phyloP scores from a whole-genome alignment of 2,113 vertebrate species.

The Xyrauchen texanus region DNA sequence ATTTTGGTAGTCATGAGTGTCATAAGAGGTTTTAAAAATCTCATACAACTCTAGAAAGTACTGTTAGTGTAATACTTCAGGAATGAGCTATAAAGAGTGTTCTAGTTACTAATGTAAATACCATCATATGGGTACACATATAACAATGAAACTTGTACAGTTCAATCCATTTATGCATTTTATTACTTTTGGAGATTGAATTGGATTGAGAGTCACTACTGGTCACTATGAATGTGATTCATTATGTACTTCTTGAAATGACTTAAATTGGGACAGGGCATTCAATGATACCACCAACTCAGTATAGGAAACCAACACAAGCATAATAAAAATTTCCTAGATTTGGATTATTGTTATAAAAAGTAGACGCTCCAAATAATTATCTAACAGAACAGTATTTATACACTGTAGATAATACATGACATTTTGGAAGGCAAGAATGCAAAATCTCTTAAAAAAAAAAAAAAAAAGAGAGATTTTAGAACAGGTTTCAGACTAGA shows the following conservation, averaged over 20 bases:
- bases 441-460: too few relatives aligned
- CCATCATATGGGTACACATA: not conserved
- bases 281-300: conserved; percentile 40
- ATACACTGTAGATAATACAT: too few relatives aligned
- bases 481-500: too few relatives aligned
- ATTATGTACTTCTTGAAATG: conserved; percentile 57
- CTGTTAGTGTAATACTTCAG: not conserved
- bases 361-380: too few relatives aligned
- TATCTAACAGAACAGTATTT: too few relatives aligned
- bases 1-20: not conserved
- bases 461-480: too few relatives aligned
- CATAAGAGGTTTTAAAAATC: not conserved
- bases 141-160: not conserved
- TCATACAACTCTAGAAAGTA: not conserved
- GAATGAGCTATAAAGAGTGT: not conserved
- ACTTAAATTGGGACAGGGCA: conserved; percentile 53
- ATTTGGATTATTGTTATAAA: too few relatives aligned
- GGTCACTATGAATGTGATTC: conserved; percentile 60
- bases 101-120: conserved; percentile 16
- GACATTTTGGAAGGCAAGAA: too few relatives aligned
- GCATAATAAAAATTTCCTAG: too few relatives aligned
- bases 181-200: not conserved
- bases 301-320: not conserved
- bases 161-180: not conserved
- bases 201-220: conserved; percentile 24